Conservation (phyloP, 1,140 invertebrate genomes). For the Papilio aristodemus region DNA sequence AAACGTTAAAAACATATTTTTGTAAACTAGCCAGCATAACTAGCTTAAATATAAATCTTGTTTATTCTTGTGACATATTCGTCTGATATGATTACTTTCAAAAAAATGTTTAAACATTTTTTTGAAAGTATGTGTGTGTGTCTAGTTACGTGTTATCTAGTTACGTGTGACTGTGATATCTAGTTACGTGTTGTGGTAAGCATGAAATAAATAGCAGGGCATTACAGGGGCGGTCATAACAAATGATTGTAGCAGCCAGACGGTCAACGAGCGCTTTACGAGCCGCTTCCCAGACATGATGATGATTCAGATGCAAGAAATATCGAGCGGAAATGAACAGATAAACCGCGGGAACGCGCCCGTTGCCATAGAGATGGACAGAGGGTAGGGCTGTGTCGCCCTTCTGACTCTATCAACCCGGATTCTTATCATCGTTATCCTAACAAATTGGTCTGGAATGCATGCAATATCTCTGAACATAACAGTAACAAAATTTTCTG, state of each 20-base stretch:
- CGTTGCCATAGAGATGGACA: conserved; percentile 62
- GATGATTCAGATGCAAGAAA: conserved; percentile 77
- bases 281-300: conserved; percentile 67
- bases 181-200: conserved; percentile 43
- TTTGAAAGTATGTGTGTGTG: too few species aligned
- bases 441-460: conserved; percentile 76
- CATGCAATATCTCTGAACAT: conserved; percentile 58
- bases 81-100: too few species aligned
- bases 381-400: conserved; percentile 53
- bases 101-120: too few species aligned
- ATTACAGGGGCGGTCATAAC: conserved; percentile 58
- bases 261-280: conserved; percentile 70
- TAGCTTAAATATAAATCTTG: too few species aligned
- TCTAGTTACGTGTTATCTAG: too few species aligned
- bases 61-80: too few species aligned
- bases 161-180: conserved; percentile 10
- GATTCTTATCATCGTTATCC: conserved; percentile 76
- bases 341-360: conserved; percentile 59
- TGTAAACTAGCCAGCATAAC: too few species aligned
- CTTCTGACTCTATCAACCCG: conserved; percentile 65
- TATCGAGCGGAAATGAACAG: conserved; percentile 64
- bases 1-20: too few species aligned
- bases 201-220: conserved; percentile 50
- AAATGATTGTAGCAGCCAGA: conserved; percentile 63
- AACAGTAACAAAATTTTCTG: conserved; percentile 56